phyloP scores from a whole-genome alignment of 2,113 vertebrate species.

The Cryptotis parvus region DNA sequence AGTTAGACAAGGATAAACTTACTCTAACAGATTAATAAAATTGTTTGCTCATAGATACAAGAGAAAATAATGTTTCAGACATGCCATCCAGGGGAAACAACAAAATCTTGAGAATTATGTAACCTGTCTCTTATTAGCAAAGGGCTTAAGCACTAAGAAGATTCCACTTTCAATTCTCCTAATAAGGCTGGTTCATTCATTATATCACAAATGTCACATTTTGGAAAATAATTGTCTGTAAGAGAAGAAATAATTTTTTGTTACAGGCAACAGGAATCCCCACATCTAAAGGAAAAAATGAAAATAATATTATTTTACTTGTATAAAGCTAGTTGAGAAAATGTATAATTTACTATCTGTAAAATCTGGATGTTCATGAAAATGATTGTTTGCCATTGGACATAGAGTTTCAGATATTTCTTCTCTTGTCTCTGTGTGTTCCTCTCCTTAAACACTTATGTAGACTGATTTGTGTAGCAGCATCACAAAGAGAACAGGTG shows the following conservation, averaged over 20 bases:
- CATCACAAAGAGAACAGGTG: background rate
- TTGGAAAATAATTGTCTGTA: background rate
- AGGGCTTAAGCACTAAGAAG: background rate
- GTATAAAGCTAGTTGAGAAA: background rate
- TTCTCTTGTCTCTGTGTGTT: background rate
- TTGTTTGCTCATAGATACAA: no score
- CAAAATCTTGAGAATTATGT: no score
- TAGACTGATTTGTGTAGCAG: background rate
- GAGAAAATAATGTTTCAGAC: no score
- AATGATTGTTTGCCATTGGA: background rate
- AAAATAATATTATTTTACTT: background rate
- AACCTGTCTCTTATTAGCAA: background rate
- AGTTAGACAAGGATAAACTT: no score
- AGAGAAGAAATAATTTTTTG: background rate
- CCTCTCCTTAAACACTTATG: background rate
- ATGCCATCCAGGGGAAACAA: no score
- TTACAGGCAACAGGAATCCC: background rate
- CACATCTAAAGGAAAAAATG: background rate
- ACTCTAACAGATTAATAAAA: no score
- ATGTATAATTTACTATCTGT: background rate
- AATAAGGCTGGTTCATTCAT: accelerated
- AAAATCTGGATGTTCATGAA: background rate
- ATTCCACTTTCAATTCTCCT: background rate
- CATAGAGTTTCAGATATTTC: background rate
- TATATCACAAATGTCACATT: background rate